These are phyloP conservation scores for Scaptomyza parva DNA, from an alignment of 2,888 invertebrate species.

Conservation along the genomic window DNA sequence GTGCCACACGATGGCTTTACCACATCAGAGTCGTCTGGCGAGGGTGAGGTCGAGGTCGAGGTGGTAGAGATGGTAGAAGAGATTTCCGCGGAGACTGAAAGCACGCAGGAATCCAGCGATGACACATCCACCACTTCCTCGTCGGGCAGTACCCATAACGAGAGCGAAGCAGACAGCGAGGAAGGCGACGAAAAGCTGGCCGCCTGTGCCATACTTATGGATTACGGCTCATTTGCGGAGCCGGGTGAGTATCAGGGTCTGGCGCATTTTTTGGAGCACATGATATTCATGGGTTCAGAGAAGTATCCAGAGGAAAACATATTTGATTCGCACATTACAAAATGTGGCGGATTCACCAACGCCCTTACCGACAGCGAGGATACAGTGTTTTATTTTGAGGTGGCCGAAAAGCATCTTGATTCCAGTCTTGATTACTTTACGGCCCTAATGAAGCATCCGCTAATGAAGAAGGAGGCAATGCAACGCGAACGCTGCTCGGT, in stretches of 20 bases:
- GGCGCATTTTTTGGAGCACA: constrained; percentile 94
- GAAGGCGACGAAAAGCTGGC: constrained; percentile 86
- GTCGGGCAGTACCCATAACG: constrained; percentile 42
- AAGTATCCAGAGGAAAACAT: constrained; percentile 95
- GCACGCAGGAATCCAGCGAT: constrained; percentile 43
- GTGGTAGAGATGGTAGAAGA: constrained; percentile 65
- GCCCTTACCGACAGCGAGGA: constrained; percentile 94
- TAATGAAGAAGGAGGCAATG: constrained; percentile 94
- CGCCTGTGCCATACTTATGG: constrained; percentile 91
- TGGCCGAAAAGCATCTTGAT: constrained; percentile 91
- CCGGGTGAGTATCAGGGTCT: constrained; percentile 92
- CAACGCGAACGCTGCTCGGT: constrained; percentile 94
- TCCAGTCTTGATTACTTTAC: constrained; percentile 93
- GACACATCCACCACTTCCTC: constrained; percentile 39
- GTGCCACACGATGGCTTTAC: constrained; percentile 80
- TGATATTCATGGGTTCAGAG: constrained; percentile 97
- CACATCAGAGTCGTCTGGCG: constrained; percentile 75
- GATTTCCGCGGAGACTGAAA: constrained; percentile 68
- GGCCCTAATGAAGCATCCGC: constrained; percentile 93
- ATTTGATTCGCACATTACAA: constrained; percentile 92
- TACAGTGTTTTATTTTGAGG: constrained; percentile 95
- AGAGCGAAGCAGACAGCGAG: constrained; percentile 50
- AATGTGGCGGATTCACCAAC: constrained; percentile 94
- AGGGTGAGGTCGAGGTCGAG: constrained; percentile 20
- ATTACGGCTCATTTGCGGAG: constrained; percentile 92